Evolutionary conservation across 2,797 vertebrate species (phyloP).

Genomic region (Lepidocolaptes lacrymiger): DNA sequence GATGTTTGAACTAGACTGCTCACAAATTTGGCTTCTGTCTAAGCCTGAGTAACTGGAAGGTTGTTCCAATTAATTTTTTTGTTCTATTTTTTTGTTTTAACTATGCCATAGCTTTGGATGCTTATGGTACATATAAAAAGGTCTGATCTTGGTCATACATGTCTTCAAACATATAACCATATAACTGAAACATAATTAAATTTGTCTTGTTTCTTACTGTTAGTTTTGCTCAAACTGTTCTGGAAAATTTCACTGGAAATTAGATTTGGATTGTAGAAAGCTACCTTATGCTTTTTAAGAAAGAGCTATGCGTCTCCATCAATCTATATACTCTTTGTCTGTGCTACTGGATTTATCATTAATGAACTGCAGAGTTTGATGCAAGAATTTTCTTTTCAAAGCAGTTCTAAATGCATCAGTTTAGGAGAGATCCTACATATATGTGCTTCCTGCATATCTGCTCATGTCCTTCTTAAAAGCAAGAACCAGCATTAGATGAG

Average conservation of each 20-base stretch:
- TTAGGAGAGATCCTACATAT: background rate
- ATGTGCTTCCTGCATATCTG: background rate
- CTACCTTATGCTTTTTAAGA: background rate
- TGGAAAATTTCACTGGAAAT: background rate
- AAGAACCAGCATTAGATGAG: background rate
- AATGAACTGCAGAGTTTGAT: background rate
- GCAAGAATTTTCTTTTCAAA: slow-evolving; percentile 3
- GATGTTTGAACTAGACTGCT: background rate
- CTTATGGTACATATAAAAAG: background rate
- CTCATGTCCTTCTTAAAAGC: background rate
- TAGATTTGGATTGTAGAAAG: background rate
- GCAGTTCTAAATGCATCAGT: background rate
- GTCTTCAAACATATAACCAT: background rate
- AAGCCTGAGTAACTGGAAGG: background rate
- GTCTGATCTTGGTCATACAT: background rate
- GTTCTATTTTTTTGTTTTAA: background rate
- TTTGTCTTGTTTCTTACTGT: background rate
- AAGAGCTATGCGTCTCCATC: background rate
- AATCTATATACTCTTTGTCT: background rate
- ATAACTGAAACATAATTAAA: background rate
- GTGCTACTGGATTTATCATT: background rate
- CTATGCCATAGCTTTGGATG: background rate
- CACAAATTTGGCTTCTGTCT: background rate
- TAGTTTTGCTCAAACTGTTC: background rate
- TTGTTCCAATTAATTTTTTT: background rate